Conservation (phyloP, 1,140 invertebrate genomes). For the Atta cephalotes region DNA sequence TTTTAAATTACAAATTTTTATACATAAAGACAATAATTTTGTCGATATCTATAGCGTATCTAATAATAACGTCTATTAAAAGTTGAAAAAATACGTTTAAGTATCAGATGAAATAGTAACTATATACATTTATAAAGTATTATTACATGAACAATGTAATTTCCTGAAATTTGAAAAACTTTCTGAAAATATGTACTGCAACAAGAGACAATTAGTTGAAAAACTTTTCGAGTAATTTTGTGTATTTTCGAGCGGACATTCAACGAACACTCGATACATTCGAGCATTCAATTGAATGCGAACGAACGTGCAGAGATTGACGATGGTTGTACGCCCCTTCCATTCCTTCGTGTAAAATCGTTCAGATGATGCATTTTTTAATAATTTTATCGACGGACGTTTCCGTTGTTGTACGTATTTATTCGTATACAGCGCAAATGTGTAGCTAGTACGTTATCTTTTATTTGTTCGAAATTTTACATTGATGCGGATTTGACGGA, state of each 20-base stretch:
- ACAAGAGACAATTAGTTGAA: constrained; percentile 40
- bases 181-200: constrained; percentile 5
- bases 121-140: constrained; percentile 18
- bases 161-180: constrained; percentile 13
- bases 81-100: not conserved
- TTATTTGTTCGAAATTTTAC: constrained; percentile 30
- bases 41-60: not conserved
- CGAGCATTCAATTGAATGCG: constrained; percentile 52
- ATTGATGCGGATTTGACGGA: constrained; percentile 45
- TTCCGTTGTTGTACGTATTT: constrained; percentile 13
- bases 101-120: not conserved
- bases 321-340: constrained; percentile 21
- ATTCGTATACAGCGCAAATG: not conserved
- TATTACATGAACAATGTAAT: constrained; percentile 15
- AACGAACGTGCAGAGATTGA: constrained; percentile 39
- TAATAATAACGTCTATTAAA: not conserved
- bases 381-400: constrained; percentile 53
- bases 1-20: constrained; percentile 21
- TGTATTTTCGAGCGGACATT: constrained; percentile 36
- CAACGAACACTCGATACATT: constrained; percentile 42
- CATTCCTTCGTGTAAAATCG: constrained; percentile 24
- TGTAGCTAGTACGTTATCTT: constrained; percentile 35
- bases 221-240: constrained; percentile 33
- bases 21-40: not conserved
- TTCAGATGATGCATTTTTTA: constrained; percentile 37